A percentile compares a stretch with the other conserved stretches of the same genome.
phyloP scores from a whole-genome alignment of 2,888 invertebrate genomes.

The Bruchidius siliquastri region DNA sequence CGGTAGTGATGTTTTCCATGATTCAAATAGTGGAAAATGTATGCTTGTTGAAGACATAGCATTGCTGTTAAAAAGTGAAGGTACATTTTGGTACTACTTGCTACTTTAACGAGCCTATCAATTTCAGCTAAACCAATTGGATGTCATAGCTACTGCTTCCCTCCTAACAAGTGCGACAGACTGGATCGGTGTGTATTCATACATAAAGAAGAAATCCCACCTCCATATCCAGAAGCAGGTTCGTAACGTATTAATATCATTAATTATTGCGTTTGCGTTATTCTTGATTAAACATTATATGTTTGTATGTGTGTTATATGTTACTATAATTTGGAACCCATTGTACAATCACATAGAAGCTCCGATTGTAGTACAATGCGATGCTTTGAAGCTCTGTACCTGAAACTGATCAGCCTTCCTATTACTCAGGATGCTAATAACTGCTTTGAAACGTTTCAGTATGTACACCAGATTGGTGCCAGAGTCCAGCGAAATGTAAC shows the following conservation, averaged over 20 bases:
- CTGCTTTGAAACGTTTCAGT: too few species aligned
- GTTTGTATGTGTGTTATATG: too few species aligned
- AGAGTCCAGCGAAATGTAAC: not conserved
- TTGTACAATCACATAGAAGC: too few species aligned
- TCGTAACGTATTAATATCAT: not conserved
- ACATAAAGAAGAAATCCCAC: not conserved
- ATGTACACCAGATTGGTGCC: not conserved
- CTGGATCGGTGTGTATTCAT: not conserved
- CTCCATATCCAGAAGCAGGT: not conserved
- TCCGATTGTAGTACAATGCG: too few species aligned
- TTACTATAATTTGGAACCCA: too few species aligned
- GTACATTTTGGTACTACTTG: not conserved
- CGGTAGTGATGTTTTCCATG: too few species aligned
- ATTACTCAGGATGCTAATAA: too few species aligned
- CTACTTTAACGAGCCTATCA: not conserved
- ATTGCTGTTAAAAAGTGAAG: not conserved
- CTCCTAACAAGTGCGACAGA: not conserved
- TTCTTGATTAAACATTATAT: too few species aligned
- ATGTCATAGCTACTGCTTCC: not conserved
- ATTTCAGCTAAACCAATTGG: not conserved
- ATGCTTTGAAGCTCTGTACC: too few species aligned
- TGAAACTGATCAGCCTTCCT: too few species aligned
- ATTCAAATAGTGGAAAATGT: too few species aligned
- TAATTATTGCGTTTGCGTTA: not conserved
- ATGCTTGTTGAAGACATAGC: not conserved